phyloP scores from a whole-genome alignment of 1,140 invertebrate species.

The Ruditapes philippinarum region DNA sequence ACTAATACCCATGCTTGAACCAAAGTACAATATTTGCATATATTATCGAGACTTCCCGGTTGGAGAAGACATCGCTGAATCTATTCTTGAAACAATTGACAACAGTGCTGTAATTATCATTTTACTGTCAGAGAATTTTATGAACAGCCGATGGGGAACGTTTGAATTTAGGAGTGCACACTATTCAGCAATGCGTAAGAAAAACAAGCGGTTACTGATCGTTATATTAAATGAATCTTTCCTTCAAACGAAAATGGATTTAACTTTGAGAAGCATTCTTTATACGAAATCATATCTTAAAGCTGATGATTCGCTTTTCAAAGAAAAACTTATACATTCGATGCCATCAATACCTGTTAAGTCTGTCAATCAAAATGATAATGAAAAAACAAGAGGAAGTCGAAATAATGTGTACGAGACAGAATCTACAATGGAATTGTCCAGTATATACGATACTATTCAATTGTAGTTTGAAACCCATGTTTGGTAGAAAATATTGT shows the following conservation, averaged over 20 bases:
- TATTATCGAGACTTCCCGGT: slow-evolving; percentile 50
- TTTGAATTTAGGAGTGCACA: slow-evolving; percentile 52
- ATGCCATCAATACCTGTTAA: slow-evolving; percentile 4
- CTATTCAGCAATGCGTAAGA: slow-evolving; percentile 18
- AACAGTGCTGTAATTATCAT: slow-evolving; percentile 13
- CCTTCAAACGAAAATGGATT: slow-evolving; percentile 14
- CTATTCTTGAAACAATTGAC: slow-evolving; percentile 40
- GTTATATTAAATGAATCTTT: not conserved
- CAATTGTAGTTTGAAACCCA: too few relatives aligned
- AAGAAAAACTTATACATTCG: slow-evolving; percentile 42
- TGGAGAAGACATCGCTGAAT: slow-evolving; percentile 54
- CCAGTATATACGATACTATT: not conserved
- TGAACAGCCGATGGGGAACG: slow-evolving; percentile 45
- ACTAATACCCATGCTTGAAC: slow-evolving; percentile 31
- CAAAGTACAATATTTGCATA: slow-evolving; percentile 31
- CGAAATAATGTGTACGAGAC: not conserved
- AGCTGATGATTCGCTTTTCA: slow-evolving; percentile 1
- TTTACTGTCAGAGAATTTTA: slow-evolving; percentile 11
- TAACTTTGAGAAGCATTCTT: slow-evolving; percentile 34
- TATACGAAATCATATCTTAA: slow-evolving; percentile 42
- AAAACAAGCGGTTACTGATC: slow-evolving; percentile 4
- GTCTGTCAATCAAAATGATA: not conserved
- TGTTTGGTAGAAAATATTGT: too few relatives aligned
- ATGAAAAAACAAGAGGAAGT: not conserved
- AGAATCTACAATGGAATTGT: not conserved